A percentile compares a stretch with the other conserved stretches of the same genome.
phyloP scores from a whole-genome alignment of 2,113 vertebrate genomes.

The Hystrix cristata region DNA sequence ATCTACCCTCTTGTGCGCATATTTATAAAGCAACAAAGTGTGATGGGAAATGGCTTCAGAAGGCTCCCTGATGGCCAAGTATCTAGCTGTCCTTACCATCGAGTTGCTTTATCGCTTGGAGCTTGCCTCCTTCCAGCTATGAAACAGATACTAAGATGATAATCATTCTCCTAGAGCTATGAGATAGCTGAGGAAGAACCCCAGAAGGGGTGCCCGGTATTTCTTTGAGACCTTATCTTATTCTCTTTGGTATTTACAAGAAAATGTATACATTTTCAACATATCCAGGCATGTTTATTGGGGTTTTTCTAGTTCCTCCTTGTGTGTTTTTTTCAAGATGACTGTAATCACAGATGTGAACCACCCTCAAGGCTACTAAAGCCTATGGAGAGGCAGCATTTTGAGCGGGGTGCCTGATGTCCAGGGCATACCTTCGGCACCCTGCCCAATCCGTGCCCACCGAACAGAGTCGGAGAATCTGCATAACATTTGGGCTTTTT shows the following conservation, averaged over 20 bases:
- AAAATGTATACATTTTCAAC: not conserved
- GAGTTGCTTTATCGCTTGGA: not conserved
- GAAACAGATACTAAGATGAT: not conserved
- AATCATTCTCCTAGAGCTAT: not conserved
- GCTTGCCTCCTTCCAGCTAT: not conserved
- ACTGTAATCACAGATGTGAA: not conserved
- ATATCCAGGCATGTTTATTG: not conserved
- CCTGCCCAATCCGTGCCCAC: slow-evolving; percentile 57
- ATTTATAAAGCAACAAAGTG: not conserved
- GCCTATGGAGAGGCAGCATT: not conserved
- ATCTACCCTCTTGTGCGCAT: not conserved
- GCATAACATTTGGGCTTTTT: slow-evolving; percentile 57
- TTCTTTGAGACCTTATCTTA: not conserved
- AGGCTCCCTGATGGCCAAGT: not conserved
- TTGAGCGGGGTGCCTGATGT: not conserved
- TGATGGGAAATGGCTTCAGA: not conserved
- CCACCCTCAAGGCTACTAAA: not conserved
- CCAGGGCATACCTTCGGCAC: slow-evolving; percentile 5
- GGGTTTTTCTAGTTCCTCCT: not conserved
- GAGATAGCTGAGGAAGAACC: not conserved
- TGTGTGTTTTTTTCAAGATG: slow-evolving; percentile 13
- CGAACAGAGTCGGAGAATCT: slow-evolving; percentile 54
- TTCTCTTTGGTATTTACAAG: slow-evolving; percentile 8
- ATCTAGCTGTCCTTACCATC: not conserved
- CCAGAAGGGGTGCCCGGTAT: not conserved